Conservation (phyloP, 2,888 invertebrate genomes). For the Carpatolechia fugitivella region DNA sequence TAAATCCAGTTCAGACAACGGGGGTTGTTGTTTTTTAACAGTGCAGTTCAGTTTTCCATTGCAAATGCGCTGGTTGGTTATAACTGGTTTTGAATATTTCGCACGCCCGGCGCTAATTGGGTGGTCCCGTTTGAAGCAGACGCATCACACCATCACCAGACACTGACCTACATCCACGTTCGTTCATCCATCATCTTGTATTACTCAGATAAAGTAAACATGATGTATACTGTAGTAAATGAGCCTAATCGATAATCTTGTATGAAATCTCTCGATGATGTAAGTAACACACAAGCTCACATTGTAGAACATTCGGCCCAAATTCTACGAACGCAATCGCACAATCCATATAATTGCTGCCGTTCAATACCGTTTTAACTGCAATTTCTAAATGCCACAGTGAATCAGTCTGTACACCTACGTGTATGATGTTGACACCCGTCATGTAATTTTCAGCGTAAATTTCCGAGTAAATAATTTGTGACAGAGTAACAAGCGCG, state of each 20-base stretch:
- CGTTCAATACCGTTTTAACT: too few relatives aligned
- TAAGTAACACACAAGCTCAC: too few relatives aligned
- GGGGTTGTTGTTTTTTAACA: conserved; percentile 15
- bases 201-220: conserved; percentile 14
- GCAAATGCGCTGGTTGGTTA: conserved; percentile 11
- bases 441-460: too few relatives aligned
- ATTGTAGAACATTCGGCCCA: neutral
- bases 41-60: conserved; percentile 16
- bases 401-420: too few relatives aligned
- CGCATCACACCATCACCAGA: neutral
- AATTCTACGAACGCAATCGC: conserved; percentile 13
- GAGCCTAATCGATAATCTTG: too few relatives aligned
- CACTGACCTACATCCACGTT: neutral
- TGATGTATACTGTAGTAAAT: neutral
- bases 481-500: too few relatives aligned
- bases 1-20: neutral
- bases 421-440: too few relatives aligned
- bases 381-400: too few relatives aligned
- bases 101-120: conserved; percentile 15
- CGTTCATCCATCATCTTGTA: conserved; percentile 30
- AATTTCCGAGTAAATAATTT: too few relatives aligned
- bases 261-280: too few relatives aligned
- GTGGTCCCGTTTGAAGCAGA: neutral
- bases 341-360: too few relatives aligned
- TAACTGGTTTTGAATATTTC: conserved; percentile 2